Evolutionary conservation across 2,797 vertebrate species (phyloP), one percentile per base, ranked within the genome.

Genomic region (Tokudaia muenninki): DNA sequence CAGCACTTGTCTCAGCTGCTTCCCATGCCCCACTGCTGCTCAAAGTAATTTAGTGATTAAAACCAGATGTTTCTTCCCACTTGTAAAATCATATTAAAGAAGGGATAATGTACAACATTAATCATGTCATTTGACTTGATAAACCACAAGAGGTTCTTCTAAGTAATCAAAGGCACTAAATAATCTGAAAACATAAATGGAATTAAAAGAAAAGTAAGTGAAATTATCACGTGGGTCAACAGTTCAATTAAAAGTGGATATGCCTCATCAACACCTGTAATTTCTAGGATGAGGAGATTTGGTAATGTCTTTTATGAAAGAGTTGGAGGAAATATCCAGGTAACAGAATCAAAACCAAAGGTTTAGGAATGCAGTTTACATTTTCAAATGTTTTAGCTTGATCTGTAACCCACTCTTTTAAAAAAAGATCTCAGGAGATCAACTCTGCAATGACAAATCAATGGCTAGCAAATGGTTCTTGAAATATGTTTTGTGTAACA

Each of bases 31-130:
- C 83, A 84, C 47, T 94, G 89, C 84, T 82, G 78, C 61, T 95
- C 87, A 92, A 10, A 93, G 84, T 84, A 94, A 95, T 96, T 96
- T 92, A 92, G 34, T 93, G 91, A 97, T 97, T 96, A 96, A 96
- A 96, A 96, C 95, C 91, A 97, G 94, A 96, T 97, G 92, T 52
- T 94, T 92, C 83, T 97, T 96, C 95, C 79, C 87, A 97, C 93
- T 95, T 96, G 41, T 90, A 93, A 97, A 97, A 94, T 97, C 92
- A 94, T 94, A 96, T 96, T 97, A 97, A 97, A 97, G 88, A 94
- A 97, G 96, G 47, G 91, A 97, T 96, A 96, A 97, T 92, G 79
- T 96, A 96, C 55, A 95, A 92, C 90, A 97, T 97, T 96, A 97
- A 96, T 97, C 93, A 97, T 96, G 89, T 95, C 83, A 97, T 87